Evolutionary conservation across 2,113 vertebrate genomes (phyloP).

Genomic region (Seriola quinqueradiata): DNA sequence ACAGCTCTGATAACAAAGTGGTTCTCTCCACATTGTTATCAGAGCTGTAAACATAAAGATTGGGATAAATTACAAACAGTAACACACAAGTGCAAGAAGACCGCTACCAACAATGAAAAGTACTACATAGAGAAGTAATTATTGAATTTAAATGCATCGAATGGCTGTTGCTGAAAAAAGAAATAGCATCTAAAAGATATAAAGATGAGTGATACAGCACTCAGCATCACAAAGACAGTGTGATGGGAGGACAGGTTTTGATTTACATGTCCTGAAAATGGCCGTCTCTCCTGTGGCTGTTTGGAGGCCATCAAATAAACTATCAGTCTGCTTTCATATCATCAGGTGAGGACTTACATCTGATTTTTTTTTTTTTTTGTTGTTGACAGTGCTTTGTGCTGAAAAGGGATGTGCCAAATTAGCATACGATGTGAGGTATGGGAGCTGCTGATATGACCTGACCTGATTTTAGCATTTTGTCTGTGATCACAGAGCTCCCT

Average conservation of each 20-base stretch:
- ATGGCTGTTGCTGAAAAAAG: not conserved
- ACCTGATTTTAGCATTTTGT: conserved; percentile 74
- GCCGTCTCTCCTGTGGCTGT: conserved; percentile 27
- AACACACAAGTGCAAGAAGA: not conserved
- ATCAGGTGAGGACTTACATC: conserved; percentile 65
- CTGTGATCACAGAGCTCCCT: conserved; percentile 60
- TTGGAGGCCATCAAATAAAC: conserved; percentile 38
- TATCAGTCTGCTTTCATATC: conserved; percentile 57
- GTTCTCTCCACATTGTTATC: too few relatives aligned
- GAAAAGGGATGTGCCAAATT: conserved; percentile 55
- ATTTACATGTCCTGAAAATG: conserved; percentile 29
- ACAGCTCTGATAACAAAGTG: not conserved
- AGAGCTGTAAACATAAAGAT: not conserved
- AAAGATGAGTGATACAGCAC: not conserved
- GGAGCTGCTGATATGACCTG: conserved; percentile 74
- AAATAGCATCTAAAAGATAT: not conserved
- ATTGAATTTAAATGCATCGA: too few relatives aligned
- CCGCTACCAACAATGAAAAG: too few relatives aligned
- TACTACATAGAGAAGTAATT: too few relatives aligned
- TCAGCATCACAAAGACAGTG: not conserved
- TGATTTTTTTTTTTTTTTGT: conserved; percentile 37
- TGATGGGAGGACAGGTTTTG: not conserved
- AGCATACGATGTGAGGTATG: conserved; percentile 51
- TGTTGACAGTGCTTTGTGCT: conserved; percentile 60
- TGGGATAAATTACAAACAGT: not conserved